Evolutionary conservation across 2,797 vertebrate species (phyloP).

Genomic region (Leptodactylus fallax): DNA sequence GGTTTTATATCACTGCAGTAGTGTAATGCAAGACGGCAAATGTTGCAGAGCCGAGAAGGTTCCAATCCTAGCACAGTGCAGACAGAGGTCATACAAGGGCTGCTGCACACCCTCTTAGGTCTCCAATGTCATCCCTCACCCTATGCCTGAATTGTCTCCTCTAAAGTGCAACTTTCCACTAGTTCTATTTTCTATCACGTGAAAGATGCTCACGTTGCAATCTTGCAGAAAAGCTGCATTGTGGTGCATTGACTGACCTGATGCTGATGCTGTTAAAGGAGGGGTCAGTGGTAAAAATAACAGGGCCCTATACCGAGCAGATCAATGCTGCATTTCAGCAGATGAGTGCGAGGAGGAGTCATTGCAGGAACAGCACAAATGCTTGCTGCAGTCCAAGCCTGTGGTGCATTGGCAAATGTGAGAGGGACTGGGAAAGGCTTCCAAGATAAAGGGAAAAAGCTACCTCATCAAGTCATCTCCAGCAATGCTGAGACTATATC

Average conservation of each 20-base stretch:
- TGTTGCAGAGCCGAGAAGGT: constrained; percentile 1
- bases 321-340: constrained; percentile 54
- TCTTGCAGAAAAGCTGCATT: constrained; percentile 54
- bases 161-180: constrained; percentile 17
- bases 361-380: constrained; percentile 51
- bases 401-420: constrained; percentile 45
- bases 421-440: constrained; percentile 1
- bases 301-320: constrained; percentile 34
- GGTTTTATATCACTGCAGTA: constrained; percentile 12
- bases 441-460: constrained; percentile 14
- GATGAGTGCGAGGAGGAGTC: constrained; percentile 34
- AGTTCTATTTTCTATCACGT: background rate
- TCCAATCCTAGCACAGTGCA: background rate
- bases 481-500: constrained; percentile 35
- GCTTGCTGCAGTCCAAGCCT: constrained; percentile 38
- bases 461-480: constrained; percentile 41
- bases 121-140: background rate
- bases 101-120: background rate
- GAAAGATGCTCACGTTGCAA: constrained; percentile 50
- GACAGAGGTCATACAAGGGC: constrained; percentile 38
- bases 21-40: background rate
- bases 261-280: constrained; percentile 55
- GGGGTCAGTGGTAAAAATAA: constrained; percentile 36
- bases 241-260: constrained; percentile 59
- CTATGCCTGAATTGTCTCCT: background rate